Conservation (phyloP, 2,888 invertebrate species). For the Brachynemurus nebulosus region DNA sequence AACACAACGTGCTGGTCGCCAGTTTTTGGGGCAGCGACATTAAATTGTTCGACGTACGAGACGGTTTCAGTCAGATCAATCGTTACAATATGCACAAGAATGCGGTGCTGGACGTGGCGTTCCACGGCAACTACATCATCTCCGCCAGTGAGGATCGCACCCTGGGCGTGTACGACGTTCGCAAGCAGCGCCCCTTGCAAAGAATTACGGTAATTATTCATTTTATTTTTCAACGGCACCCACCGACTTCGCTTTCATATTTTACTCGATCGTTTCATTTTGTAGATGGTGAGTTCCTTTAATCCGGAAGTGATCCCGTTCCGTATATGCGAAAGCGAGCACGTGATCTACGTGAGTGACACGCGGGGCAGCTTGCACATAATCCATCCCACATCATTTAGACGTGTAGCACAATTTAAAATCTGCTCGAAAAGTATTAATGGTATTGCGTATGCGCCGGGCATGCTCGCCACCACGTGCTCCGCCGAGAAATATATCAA, state of each 20-base stretch:
- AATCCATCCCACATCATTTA: neutral
- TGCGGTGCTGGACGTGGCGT: neutral
- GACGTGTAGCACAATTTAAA: neutral
- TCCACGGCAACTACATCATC: neutral
- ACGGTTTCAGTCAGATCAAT: too few species aligned
- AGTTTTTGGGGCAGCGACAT: neutral
- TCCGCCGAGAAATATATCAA: neutral
- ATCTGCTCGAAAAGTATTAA: neutral
- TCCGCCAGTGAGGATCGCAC: slow-evolving; percentile 1
- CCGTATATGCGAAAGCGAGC: neutral
- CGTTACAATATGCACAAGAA: neutral
- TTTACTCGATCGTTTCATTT: too few species aligned
- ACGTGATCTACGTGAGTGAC: neutral
- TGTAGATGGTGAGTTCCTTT: neutral
- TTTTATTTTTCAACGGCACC: too few species aligned
- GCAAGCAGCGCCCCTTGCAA: too few species aligned
- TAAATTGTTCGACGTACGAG: neutral
- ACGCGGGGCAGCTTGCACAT: neutral
- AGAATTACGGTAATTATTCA: too few species aligned
- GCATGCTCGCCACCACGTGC: neutral
- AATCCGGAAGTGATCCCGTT: neutral
- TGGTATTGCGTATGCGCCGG: neutral
- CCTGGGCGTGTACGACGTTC: neutral
- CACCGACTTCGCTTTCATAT: too few species aligned
- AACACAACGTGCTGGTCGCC: neutral